Evolutionary conservation across 2,888 invertebrate species (phyloP), one percentile per base, ranked within the genome.

Genomic region (Mesochorus sp.): DNA sequence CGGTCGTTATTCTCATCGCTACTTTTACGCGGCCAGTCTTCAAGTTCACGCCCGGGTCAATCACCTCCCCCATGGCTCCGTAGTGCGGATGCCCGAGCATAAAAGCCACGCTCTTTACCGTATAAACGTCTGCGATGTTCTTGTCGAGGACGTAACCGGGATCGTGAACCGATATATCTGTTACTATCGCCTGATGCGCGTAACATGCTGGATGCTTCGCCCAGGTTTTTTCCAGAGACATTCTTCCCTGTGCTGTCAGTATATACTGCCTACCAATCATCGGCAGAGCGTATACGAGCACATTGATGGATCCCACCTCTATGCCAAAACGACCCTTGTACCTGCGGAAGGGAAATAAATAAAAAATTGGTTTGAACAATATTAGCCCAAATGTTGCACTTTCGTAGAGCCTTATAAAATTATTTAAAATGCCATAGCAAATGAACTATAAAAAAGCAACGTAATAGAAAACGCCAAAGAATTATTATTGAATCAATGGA

Each of bases 51-150:
- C 91, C 92, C 3, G 93, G 92, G 53, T 94, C 93, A 37, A 93
- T 89, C 55, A 95, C 93, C 86, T 94, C 94, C 55, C 96, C 98
- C 88, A 94, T 92, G 53, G 94, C 93, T 0, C 97, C 98, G 88
- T 97, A 97, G 90, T 96, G 95, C 3, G 95, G 96, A 81, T 94
- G 94, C 4, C 94, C 94, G 0, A 98, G 92, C 90, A 97, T 94
- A 89, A 97, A 98, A 83, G 97, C 95, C 1, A 87, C 86, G 62
- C 94, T 93, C 0, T 94, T 94, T 0, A 92, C 90, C 0, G 95
- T 94, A 87, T 96, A 98, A 0, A 97, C 93, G 73, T 95, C 93
- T 85, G 91, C 67, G n/a, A 95, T 86, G 19, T 92, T 92, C 55
- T 87, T 90, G 64, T 91, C 92, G 37, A 92, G 87, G 1, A 87